Base-by-base conservation (phyloP, 2,113 vertebrate genomes). In the Pelodiscus sinensis region DNA sequence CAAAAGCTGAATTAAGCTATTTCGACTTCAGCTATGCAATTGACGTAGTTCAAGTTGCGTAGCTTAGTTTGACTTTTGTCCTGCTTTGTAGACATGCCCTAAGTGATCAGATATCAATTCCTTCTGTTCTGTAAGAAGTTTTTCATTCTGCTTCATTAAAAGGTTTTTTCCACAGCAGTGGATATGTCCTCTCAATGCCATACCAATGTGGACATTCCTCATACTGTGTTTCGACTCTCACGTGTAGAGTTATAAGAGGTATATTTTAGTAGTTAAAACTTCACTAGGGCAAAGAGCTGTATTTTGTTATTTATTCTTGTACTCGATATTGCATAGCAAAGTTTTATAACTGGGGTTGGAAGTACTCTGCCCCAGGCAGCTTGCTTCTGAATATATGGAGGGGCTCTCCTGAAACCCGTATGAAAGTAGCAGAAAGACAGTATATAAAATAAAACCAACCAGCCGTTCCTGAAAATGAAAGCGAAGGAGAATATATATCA, bases 121-220 rank as follows among this genome's bases (percentile, higher is more conserved):
- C 38, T 38, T 77, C 24, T 3, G 38, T 4, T 25, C 73, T 14
- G 21, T 44, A 44, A 44, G 35, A 44, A 50, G 22, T 50, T 77
- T 22, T 50, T 35, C 19, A 73, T 38, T 84, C 9, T 79, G n/a
- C 22, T 27, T 31, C 22, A 2, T 35, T 60, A 5, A 79, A 82
- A 57, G 19, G 21, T 73, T 11, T 27, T 15, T 86, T 75, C n/a
- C 57, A 1, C 65, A 51, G 12, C 8, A 80, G 9, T 93, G 31
- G 14, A 38, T 29, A 52, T 3, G 0, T 3, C 29, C 10, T 11
- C 27, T 79, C 75, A 2, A 12, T 35, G 18, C 38, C 0, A 0
- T 82, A 8, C 73, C 77, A 12, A 9, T 2, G 0, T n/a, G 6
- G 1, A 2, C 79, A 38, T 82, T 84, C 56, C 93, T 65, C 15